These are phyloP conservation scores for Heliconius hermathena DNA, from an alignment of 1,140 invertebrate genomes.

Conservation along the genomic window DNA sequence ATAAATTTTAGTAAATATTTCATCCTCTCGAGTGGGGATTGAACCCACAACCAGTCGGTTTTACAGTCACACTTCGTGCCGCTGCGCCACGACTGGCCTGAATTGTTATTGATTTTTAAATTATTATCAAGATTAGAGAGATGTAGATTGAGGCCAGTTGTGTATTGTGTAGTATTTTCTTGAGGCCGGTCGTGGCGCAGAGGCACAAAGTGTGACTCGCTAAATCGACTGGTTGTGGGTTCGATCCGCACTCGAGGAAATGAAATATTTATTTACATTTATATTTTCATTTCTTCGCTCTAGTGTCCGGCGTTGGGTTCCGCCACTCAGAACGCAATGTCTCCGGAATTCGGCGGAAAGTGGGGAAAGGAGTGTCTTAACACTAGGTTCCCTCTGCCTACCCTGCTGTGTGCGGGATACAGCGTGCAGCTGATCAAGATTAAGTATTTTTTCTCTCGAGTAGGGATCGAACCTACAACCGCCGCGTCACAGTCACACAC, in stretches of 20 bases:
- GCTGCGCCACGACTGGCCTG: too few relatives aligned
- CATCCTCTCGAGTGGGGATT: too few relatives aligned
- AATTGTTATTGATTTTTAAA: too few relatives aligned
- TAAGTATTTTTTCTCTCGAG: too few relatives aligned
- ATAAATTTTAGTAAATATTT: too few relatives aligned
- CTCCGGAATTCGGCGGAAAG: background rate
- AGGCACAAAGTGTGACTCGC: background rate
- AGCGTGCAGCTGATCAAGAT: background rate
- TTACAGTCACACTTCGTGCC: too few relatives aligned
- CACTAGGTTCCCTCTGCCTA: background rate
- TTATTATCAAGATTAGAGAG: too few relatives aligned
- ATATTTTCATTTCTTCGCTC: background rate
- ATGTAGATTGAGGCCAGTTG: too few relatives aligned
- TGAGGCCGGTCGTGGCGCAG: background rate
- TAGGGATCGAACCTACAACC: too few relatives aligned
- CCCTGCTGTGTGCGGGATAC: background rate
- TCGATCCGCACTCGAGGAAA: background rate
- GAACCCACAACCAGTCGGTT: too few relatives aligned
- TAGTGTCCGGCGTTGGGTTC: background rate
- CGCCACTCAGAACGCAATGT: background rate
- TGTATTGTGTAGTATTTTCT: too few relatives aligned
- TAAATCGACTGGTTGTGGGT: background rate
- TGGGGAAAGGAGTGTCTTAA: background rate
- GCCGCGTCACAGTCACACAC: too few relatives aligned
- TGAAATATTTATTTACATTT: background rate